phyloP scores from a whole-genome alignment of 2,113 vertebrate genomes.

The Ceuthmochares aereus region DNA sequence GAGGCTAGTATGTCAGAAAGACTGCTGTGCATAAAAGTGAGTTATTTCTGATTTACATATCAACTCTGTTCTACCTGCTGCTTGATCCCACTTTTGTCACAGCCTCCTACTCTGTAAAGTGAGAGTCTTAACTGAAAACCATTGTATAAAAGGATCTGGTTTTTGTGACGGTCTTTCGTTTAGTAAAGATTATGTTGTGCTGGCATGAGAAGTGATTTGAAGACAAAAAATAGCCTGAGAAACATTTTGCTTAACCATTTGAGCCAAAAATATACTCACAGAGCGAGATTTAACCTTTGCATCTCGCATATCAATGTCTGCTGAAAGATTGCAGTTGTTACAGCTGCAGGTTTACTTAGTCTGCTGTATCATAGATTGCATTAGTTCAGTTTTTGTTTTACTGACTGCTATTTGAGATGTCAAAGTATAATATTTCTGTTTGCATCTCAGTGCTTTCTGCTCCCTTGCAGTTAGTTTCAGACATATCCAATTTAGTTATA shows the following conservation, averaged over 20 bases:
- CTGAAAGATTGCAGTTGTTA: neutral
- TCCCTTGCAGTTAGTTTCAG: neutral
- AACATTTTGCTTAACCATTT: neutral
- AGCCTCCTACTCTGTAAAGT: neutral
- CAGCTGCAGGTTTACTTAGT: accelerated
- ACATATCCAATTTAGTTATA: neutral
- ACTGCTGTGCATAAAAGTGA: neutral
- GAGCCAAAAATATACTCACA: neutral
- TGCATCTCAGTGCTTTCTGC: neutral
- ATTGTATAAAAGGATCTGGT: neutral
- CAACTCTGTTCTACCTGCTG: neutral
- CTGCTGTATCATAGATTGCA: neutral
- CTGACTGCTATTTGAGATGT: neutral
- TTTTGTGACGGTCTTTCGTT: neutral
- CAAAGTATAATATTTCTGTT: neutral
- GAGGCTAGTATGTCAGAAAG: neutral
- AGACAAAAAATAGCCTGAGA: neutral
- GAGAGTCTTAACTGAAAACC: neutral
- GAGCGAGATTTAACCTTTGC: neutral
- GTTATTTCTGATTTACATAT: neutral
- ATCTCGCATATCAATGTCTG: neutral
- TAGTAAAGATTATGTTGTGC: neutral
- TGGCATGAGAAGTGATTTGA: neutral
- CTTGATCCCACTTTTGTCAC: neutral
- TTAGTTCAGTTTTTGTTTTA: neutral